A percentile compares a stretch with the other conserved stretches of the same genome.
Evolutionary conservation across 2,113 vertebrate genomes (phyloP).

Genomic region (Sorex fumeus): DNA sequence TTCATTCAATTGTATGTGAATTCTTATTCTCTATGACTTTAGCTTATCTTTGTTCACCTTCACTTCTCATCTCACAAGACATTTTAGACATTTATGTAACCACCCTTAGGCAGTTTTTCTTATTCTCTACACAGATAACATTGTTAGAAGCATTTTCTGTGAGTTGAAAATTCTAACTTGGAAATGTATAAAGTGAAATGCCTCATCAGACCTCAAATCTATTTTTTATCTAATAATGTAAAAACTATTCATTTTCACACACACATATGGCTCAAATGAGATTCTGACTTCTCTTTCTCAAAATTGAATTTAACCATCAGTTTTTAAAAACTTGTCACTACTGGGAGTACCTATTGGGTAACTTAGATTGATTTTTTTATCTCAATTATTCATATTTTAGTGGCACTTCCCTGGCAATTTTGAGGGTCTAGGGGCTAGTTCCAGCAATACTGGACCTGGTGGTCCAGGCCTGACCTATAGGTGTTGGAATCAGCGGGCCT

Average conservation of each 20-base stretch:
- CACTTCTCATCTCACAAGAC: background rate
- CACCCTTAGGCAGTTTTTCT: background rate
- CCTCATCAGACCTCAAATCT: background rate
- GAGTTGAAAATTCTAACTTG: slow-evolving; percentile 29
- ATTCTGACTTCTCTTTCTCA: slow-evolving; percentile 3
- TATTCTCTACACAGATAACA: background rate
- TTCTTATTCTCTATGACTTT: background rate
- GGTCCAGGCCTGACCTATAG: too few relatives aligned
- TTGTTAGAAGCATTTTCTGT: background rate
- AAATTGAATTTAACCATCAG: background rate
- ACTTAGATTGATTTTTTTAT: background rate
- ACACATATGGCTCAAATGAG: slow-evolving; percentile 1
- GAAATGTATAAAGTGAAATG: background rate
- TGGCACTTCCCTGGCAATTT: too few relatives aligned
- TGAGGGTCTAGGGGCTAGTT: too few relatives aligned
- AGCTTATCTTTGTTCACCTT: background rate
- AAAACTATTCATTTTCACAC: slow-evolving; percentile 48
- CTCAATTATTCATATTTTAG: background rate
- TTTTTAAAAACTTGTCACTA: slow-evolving; percentile 13
- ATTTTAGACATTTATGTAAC: slow-evolving; percentile 25
- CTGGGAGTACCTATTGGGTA: background rate
- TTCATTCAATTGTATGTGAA: background rate
- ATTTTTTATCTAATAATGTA: slow-evolving; percentile 40
- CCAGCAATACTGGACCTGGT: too few relatives aligned
- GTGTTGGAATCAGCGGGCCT: too few relatives aligned